Evolutionary conservation across 2,888 invertebrate genomes (phyloP), one percentile per base, ranked within the genome.

Genomic region (Eustalomyia histrio): DNA sequence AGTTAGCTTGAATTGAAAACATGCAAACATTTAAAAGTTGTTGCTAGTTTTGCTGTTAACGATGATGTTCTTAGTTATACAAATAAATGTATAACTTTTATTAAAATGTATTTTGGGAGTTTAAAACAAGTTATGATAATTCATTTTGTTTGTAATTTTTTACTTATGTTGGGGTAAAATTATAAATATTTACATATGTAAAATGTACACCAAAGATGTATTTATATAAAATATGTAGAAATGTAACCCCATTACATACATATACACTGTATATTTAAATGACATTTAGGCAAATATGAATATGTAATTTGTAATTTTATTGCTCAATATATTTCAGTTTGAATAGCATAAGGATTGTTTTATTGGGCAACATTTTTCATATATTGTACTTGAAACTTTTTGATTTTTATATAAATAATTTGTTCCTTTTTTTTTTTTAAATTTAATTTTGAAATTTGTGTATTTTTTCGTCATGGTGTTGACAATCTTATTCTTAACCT

Each of bases 121-220:
- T 18, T 55, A 50, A 69, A 76, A 80, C 76, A 57, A 65, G 76
- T 80, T 80, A 80, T 80, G 80, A 39, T 76, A 80, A 80, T 80
- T 43, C 43, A 64, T 39, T 63, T 35, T 18, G 33, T 24, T 69
- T 64, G n/a, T 24, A 55, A 24, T 53, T 53, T n/a, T 10, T 10
- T 33, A 43, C 10, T 14, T 67, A 10, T n/a, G 7, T 9, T 68
- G 12, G 35, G 18, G 50, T 52, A 18, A 65, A 50, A 58, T 50
- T 57, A 58, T 58, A 52, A 52, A 74, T 58, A 29, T 7, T 4
- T 29, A 29, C 29, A 29, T 6, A 52, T 74, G 35, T 58, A 18
- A 58, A 58, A 47, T 33, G 14, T 17, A 17, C 29, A 47, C n/a
- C 43, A 47, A 14, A 24, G 14, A 14, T 24, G 16, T 33, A 33